Base-by-base conservation (phyloP, 2,888 invertebrate species). In the Hirtodrosophila trivittata region DNA sequence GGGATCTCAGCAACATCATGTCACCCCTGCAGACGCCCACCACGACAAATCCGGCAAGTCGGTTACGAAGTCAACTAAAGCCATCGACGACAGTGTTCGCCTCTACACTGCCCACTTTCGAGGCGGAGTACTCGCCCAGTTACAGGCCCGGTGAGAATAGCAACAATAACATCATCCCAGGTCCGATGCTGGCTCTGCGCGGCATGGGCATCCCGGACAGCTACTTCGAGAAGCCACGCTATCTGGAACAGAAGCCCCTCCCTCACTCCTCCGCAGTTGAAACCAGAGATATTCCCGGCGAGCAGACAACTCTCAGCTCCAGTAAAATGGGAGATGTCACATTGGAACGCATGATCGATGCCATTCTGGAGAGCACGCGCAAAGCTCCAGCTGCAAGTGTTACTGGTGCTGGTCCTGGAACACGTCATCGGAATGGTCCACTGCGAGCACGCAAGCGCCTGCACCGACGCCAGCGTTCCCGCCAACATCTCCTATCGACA, bases 271-370 rank as follows among this genome's bases (percentile, higher is more conserved):
- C 21, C 32, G 9, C 30, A n/a, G 7, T 25, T 14, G 9, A 38
- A 2, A 3, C 28, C 0, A 32, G 39, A n/a, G n/a, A 10, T 28
- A 8, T 32, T 10, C 32, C 26, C 6, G 28, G 3, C 21, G 78
- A 73, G 6, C 76, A 75, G 30, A 66, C 75, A 8, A 73, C 75
- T 0, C 66, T 89, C 2, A 90, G 88, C 46, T 91, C 91, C 10
- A 88, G 86, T 1, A 86, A 85, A 59, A 90, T 91, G 89, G 90
- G 90, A 9, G 91, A 91, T 64, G 86, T 84, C 8, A 90, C 91
- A 1, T 64, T 91, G 54, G 90, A 90, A 46, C 88, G 88, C 39
- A 91, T 91, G 91, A 91, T 91, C 56, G 91, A 91, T 59, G 91
- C 91, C 25, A 91, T 91, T 45, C 67, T 91, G 12, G 90, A 90